Evolutionary conservation across 1,140 invertebrate genomes (phyloP).

Genomic region (Apis florea): DNA sequence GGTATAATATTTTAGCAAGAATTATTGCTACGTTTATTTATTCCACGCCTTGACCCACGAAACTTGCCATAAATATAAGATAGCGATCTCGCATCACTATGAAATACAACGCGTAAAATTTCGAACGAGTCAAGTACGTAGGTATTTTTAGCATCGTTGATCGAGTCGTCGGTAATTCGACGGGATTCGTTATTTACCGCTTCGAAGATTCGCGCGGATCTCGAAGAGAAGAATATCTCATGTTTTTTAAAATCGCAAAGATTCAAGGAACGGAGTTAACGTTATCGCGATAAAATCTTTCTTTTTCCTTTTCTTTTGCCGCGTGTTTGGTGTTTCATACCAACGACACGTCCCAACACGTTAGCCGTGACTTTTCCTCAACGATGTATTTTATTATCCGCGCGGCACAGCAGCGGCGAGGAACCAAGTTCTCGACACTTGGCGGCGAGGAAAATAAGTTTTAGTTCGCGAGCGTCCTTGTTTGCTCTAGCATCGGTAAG

Average conservation of each 20-base stretch:
- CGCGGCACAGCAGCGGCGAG: too few relatives aligned
- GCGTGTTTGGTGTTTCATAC: background rate
- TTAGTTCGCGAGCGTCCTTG: conserved; percentile 65
- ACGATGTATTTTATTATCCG: conserved; percentile 10
- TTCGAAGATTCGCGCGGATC: too few relatives aligned
- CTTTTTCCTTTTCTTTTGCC: background rate
- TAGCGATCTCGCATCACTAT: background rate
- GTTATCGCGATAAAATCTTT: background rate
- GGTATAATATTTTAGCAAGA: background rate
- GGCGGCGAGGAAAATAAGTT: conserved; percentile 70
- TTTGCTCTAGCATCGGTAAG: conserved; percentile 55
- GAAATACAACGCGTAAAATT: background rate
- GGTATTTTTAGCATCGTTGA: too few relatives aligned
- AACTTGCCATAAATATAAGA: background rate
- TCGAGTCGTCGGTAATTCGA: background rate
- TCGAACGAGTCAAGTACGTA: background rate
- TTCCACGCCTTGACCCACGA: background rate
- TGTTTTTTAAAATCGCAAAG: background rate
- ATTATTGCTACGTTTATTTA: background rate
- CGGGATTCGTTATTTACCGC: background rate
- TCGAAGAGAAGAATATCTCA: background rate
- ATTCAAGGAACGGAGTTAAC: background rate
- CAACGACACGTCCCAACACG: too few relatives aligned
- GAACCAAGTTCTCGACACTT: conserved; percentile 45
- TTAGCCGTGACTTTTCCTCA: background rate